Evolutionary conservation across 1,140 invertebrate genomes (phyloP).

Genomic region (Eurosta solidaginis): DNA sequence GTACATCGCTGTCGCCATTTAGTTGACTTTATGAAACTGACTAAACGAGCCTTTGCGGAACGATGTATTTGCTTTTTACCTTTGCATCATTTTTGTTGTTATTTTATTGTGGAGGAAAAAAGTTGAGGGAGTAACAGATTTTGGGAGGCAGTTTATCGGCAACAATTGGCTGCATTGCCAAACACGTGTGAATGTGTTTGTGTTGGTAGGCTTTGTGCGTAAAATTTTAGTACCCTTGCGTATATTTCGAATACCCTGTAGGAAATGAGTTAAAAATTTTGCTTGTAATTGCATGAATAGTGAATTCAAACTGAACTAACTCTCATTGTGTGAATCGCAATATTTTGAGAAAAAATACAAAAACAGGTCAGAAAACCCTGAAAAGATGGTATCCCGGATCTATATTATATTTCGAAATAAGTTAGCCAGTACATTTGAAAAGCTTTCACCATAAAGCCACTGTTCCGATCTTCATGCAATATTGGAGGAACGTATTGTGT

Average conservation of each 20-base stretch:
- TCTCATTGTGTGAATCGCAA: too few relatives aligned
- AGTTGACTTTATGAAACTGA: neutral
- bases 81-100: slow-evolving; percentile 7
- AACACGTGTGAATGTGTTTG: neutral
- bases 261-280: neutral
- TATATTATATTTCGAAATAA: too few relatives aligned
- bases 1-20: neutral
- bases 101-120: neutral
- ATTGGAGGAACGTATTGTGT: too few relatives aligned
- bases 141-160: neutral
- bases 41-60: slow-evolving; percentile 37
- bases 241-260: neutral
- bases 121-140: neutral
- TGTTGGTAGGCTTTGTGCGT: neutral
- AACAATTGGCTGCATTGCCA: neutral
- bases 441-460: too few relatives aligned
- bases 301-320: too few relatives aligned
- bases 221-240: neutral
- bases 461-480: too few relatives aligned
- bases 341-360: too few relatives aligned
- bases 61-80: slow-evolving; percentile 15
- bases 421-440: too few relatives aligned
- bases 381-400: too few relatives aligned
- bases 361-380: too few relatives aligned
- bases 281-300: too few relatives aligned